A percentile compares a stretch with the other conserved stretches of the same genome.
These are phyloP conservation scores for Entomyzon cyanotis DNA, from an alignment of 2,113 vertebrate species.

Conservation along the genomic window DNA sequence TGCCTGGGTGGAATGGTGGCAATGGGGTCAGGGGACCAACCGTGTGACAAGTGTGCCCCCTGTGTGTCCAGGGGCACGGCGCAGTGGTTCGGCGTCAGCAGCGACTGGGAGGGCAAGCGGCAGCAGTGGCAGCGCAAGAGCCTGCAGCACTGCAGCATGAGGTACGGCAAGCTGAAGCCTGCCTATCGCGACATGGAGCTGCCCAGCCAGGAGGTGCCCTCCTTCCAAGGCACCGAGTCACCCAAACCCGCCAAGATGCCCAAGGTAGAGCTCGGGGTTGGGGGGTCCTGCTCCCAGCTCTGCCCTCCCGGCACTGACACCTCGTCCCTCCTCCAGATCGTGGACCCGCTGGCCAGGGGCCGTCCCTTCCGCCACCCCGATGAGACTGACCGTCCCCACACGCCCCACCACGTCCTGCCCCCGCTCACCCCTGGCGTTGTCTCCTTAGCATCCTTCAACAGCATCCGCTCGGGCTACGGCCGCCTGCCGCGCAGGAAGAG, in stretches of 20 bases:
- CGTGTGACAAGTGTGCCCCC: accelerated
- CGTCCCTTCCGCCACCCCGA: slow-evolving; percentile 89
- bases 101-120: slow-evolving; percentile 86
- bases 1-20: not conserved
- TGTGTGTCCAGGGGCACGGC: slow-evolving; percentile 78
- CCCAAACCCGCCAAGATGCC: slow-evolving; percentile 85
- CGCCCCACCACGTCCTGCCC: slow-evolving; percentile 71
- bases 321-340: slow-evolving; percentile 76
- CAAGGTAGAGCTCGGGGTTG: slow-evolving; percentile 72
- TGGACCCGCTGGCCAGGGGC: slow-evolving; percentile 90
- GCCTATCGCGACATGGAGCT: slow-evolving; percentile 87
- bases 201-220: slow-evolving; percentile 81
- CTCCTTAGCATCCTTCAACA: slow-evolving; percentile 89
- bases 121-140: slow-evolving; percentile 93
- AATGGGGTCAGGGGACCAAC: no score
- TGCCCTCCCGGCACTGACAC: not conserved
- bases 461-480: slow-evolving; percentile 80
- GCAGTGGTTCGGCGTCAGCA: slow-evolving; percentile 92
- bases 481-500: slow-evolving; percentile 85
- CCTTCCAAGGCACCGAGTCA: slow-evolving; percentile 83
- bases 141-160: slow-evolving; percentile 91
- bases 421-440: slow-evolving; percentile 83
- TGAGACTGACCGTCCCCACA: slow-evolving; percentile 83
- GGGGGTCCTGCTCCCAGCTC: accelerated
- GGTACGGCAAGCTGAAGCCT: slow-evolving; percentile 91